phyloP scores from a whole-genome alignment of 2,888 invertebrate genomes.

The Eremobia ochroleuca region DNA sequence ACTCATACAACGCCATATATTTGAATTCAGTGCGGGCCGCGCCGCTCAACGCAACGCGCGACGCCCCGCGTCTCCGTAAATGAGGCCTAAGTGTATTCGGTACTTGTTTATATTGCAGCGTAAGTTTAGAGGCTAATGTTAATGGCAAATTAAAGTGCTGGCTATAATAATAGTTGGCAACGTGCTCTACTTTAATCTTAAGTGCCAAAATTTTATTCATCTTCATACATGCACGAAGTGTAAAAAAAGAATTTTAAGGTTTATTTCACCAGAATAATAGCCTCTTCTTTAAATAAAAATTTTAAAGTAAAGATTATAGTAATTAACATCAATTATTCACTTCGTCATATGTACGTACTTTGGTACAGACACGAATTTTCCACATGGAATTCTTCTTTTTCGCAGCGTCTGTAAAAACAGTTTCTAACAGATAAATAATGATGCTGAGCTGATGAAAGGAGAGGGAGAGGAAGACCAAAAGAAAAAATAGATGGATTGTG shows the following conservation, averaged over 20 bases:
- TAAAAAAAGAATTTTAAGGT: neutral
- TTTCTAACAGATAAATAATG: neutral
- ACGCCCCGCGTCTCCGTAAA: no score
- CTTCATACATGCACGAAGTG: neutral
- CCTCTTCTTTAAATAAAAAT: neutral
- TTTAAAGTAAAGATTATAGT: neutral
- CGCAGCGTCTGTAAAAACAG: no score
- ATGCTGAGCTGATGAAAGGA: neutral
- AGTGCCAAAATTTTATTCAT: slow-evolving; percentile 49
- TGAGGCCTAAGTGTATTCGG: no score
- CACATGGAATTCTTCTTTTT: neutral
- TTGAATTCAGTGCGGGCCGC: no score
- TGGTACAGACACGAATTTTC: neutral
- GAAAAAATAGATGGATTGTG: neutral
- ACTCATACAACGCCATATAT: no score
- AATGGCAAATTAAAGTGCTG: slow-evolving; percentile 13
- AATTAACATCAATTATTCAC: neutral
- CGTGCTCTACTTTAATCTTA: slow-evolving; percentile 21
- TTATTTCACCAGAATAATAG: neutral
- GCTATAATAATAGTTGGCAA: slow-evolving; percentile 1
- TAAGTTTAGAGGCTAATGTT: slow-evolving; percentile 25
- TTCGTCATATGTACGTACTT: neutral
- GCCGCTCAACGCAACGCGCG: no score
- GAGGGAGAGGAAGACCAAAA: neutral
- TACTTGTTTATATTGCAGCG: neutral